Evolutionary conservation across 1,140 invertebrate species (phyloP).

Genomic region (Drosophila watanabei): DNA sequence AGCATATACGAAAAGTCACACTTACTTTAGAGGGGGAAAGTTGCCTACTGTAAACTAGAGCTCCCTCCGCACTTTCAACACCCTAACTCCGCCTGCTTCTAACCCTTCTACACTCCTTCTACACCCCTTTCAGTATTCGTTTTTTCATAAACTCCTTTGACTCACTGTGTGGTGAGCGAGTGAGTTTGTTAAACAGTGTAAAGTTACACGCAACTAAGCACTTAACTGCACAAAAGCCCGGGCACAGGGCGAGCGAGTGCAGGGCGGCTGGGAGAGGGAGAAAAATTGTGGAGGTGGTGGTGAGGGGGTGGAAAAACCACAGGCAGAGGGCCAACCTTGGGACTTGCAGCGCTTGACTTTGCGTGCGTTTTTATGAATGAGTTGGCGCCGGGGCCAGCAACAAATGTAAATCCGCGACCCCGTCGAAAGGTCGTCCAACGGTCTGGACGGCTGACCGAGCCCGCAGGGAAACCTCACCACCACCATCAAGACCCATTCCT

Average conservation of each 20-base stretch:
- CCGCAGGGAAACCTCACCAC: conserved; percentile 27
- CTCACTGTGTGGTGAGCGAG: conserved; percentile 45
- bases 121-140: background rate
- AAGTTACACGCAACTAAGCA: conserved; percentile 83
- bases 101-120: background rate
- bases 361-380: conserved; percentile 81
- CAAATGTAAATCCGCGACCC: conserved; percentile 78
- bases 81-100: conserved; percentile 1
- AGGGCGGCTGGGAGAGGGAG: background rate
- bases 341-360: conserved; percentile 66
- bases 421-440: conserved; percentile 59
- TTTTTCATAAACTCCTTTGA: conserved; percentile 39
- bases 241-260: conserved; percentile 15
- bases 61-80: conserved; percentile 1
- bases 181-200: conserved; percentile 81
- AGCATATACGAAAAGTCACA: conserved; percentile 55
- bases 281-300: background rate
- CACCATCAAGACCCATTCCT: conserved; percentile 15
- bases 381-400: conserved; percentile 50
- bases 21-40: conserved; percentile 28
- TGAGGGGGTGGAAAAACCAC: conserved; percentile 34
- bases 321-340: conserved; percentile 71
- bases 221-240: conserved; percentile 79
- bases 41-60: conserved; percentile 16
- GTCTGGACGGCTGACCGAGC: conserved; percentile 26